Percentiles rank a stretch among this genome's conserved stretches.
phyloP scores from a whole-genome alignment of 2,797 vertebrate species.

The Takifugu ocellatus region DNA sequence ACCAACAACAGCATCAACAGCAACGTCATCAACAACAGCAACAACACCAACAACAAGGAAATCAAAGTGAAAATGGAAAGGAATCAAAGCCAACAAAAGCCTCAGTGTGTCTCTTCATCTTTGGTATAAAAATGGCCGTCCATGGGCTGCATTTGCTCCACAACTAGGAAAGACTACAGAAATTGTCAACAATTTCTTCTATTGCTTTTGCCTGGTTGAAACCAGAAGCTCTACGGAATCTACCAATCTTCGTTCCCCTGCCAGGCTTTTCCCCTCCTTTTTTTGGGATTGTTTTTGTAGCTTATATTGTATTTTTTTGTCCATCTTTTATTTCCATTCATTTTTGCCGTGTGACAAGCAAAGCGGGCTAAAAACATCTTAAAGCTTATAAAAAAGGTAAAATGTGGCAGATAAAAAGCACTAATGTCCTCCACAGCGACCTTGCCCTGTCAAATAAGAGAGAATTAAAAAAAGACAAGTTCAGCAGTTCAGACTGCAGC shows the following conservation, averaged over 20 bases:
- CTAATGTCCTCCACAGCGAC: conserved; percentile 88
- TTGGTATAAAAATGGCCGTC: conserved; percentile 99
- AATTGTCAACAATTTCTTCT: conserved; percentile 99
- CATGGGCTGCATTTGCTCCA: conserved; percentile 95
- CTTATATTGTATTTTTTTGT: conserved; percentile 76
- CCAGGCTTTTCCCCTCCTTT: conserved; percentile 63
- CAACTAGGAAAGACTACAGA: conserved; percentile 99
- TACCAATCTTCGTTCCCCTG: conserved; percentile 77
- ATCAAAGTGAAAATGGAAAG: conserved; percentile 68
- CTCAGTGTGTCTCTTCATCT: conserved; percentile 96
- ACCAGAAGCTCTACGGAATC: conserved; percentile 89
- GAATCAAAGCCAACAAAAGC: conserved; percentile 53
- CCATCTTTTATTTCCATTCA: conserved; percentile 61
- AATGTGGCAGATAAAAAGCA: conserved; percentile 97
- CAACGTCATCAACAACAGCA: conserved; percentile 66
- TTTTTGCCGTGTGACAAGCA: conserved; percentile 96
- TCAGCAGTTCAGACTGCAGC: conserved; percentile 87
- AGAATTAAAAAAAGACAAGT: conserved; percentile 72
- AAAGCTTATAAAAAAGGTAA: conserved; percentile 98
- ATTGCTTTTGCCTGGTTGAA: conserved; percentile 92
- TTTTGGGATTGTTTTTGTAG: conserved; percentile 52
- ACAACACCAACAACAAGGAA: conserved; percentile 69
- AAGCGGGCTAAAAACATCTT: conserved; percentile 95
- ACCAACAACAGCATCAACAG: conserved; percentile 63
- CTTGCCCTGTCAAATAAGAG: conserved; percentile 83